phyloP scores from a whole-genome alignment of 2,113 vertebrate species.

The Ptilonorhynchus violaceus region DNA sequence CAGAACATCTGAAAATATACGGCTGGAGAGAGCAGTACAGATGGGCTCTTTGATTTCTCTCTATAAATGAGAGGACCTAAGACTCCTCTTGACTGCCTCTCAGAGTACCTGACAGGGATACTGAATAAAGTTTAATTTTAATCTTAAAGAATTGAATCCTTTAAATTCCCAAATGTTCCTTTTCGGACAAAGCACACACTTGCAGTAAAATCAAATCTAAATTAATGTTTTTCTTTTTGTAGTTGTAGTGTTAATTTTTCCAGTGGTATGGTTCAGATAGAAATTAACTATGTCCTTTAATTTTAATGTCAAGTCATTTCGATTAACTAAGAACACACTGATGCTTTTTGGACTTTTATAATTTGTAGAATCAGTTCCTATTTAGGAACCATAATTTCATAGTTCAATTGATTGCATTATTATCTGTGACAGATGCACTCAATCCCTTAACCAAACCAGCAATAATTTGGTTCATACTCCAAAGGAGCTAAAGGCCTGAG shows the following conservation, averaged over 20 bases:
- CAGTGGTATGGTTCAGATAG: neutral
- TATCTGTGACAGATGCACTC: neutral
- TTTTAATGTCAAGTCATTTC: constrained; percentile 5
- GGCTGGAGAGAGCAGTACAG: neutral
- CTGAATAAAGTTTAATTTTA: neutral
- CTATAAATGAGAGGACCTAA: neutral
- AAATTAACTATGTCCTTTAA: neutral
- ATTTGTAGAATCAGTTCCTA: neutral
- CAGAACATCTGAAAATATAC: neutral
- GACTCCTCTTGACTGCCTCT: neutral
- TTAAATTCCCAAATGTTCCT: neutral
- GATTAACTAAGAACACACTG: neutral
- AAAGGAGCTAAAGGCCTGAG: neutral
- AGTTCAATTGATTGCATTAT: neutral
- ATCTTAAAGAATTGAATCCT: neutral
- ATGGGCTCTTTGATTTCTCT: neutral
- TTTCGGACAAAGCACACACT: neutral
- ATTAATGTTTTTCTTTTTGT: neutral
- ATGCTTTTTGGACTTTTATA: neutral
- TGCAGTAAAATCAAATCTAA: neutral
- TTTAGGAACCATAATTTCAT: neutral
- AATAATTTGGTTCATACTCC: neutral
- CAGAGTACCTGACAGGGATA: neutral
- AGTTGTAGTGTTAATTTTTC: neutral
- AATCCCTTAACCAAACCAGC: neutral